Evolutionary conservation across 1,140 invertebrate genomes (phyloP), one percentile per base, ranked within the genome.

Genomic region (Drosophila saltans): DNA sequence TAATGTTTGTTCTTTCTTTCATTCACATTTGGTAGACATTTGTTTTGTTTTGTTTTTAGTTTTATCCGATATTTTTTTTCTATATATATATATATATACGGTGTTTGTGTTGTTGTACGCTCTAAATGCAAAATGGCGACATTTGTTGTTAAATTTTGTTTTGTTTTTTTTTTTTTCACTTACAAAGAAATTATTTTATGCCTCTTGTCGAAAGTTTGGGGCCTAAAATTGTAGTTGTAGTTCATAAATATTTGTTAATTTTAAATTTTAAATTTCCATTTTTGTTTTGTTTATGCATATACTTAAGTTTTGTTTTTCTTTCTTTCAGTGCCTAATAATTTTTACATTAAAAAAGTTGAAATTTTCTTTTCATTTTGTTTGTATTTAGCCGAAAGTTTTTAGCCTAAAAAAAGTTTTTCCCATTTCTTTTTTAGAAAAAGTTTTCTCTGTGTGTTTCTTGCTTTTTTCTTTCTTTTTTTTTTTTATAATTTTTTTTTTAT

Each of bases 91-190:
- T 16, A 16, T 52, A 36, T 36, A 36, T 36, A 36, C 62, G 43
- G 65, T 66, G 61, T 60, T 60, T 63, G 10, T 64, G 16, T n/a
- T 61, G 41, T 11, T 72, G 69, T 81, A 86, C 86, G 81, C 72
- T 85, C 71, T 90, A 90, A 90, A 90, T 91, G 86, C 86, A 90
- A 90, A 90, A 90, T 90, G 86, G 86, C 86, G 86, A 90, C 86
- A 90, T 90, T 66, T 80, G 69, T 52, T 79, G 66, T 67, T 70
- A 30, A 58, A 39, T 60, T 67, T 66, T 66, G 8, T 5, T 48
- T 24, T 16, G 33, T 28, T 43, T 60, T 52, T 65, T 69, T 81
- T 69, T 78, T 56, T 71, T 75, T 61, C 71, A 69, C 69, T 75
- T 89, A 89, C 83, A 88, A 88, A 88, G 83, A 88, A 88, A 88